Evolutionary conservation across 1,140 invertebrate genomes (phyloP).

Genomic region (Magallana ariakensis): DNA sequence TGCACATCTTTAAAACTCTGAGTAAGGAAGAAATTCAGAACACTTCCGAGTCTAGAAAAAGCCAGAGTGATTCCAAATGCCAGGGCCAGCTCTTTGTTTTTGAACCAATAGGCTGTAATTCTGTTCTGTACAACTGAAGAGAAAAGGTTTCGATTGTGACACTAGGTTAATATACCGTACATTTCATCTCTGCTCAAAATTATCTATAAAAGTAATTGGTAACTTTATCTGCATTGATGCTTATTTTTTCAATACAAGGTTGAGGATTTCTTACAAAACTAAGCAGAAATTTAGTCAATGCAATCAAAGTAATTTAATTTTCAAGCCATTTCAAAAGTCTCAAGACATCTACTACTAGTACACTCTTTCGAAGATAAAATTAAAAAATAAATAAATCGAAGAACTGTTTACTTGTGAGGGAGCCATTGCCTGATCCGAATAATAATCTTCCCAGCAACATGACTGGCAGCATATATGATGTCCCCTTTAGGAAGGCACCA

Average conservation of each 20-base stretch:
- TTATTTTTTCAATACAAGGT: too few species aligned
- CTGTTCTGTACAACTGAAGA: constrained; percentile 80
- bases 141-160: not conserved
- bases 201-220: too few species aligned
- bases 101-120: constrained; percentile 80
- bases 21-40: constrained; percentile 80
- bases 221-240: too few species aligned
- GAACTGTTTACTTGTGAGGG: constrained; percentile 77
- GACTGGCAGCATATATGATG: constrained; percentile 77
- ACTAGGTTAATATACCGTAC: too few species aligned
- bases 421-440: constrained; percentile 81
- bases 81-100: constrained; percentile 80
- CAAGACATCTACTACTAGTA: too few species aligned
- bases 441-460: constrained; percentile 80
- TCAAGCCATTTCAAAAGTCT: too few species aligned
- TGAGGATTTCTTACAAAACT: too few species aligned
- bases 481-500: constrained; percentile 77
- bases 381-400: too few species aligned
- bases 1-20: constrained; percentile 74
- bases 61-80: constrained; percentile 80
- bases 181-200: too few species aligned
- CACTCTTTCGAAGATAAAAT: too few species aligned
- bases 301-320: too few species aligned
- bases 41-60: constrained; percentile 80
- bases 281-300: too few species aligned